phyloP scores from a whole-genome alignment of 2,888 invertebrate genomes.

The Nowickia ferox region DNA sequence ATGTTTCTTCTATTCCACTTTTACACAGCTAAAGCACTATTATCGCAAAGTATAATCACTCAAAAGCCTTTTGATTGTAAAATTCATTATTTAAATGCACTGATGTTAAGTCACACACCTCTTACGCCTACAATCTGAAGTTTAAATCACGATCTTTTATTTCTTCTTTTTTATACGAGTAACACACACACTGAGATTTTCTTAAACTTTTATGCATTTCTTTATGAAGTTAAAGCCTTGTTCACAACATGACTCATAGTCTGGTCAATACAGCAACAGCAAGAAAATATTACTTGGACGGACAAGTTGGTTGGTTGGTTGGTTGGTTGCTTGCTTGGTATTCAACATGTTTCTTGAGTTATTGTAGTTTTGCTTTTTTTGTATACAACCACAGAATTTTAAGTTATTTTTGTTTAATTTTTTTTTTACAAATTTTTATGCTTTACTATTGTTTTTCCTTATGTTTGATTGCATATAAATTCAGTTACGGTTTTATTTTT shows the following conservation, averaged over 20 bases:
- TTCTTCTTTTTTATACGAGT: not conserved
- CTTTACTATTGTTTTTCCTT: conserved; percentile 15
- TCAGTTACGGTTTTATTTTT: conserved; percentile 43
- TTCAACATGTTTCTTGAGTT: conserved; percentile 56
- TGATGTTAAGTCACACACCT: not conserved
- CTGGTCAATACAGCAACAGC: conserved; percentile 15
- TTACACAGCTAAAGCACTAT: not conserved
- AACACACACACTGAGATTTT: no score
- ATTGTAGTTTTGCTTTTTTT: conserved; percentile 17
- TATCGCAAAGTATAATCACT: not conserved
- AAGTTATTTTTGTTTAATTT: conserved; percentile 20
- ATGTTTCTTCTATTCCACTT: not conserved
- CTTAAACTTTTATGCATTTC: not conserved
- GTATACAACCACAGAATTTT: conserved; percentile 50
- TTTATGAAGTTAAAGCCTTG: conserved; percentile 37
- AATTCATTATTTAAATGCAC: not conserved
- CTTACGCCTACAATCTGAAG: conserved; percentile 16
- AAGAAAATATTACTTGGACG: conserved; percentile 18
- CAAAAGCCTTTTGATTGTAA: not conserved
- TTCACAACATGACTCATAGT: conserved; percentile 61
- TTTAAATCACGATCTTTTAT: conserved; percentile 3
- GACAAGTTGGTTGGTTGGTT: conserved; percentile 31
- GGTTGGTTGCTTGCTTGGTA: conserved; percentile 59
- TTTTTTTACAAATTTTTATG: not conserved
- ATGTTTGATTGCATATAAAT: conserved; percentile 13